Evolutionary conservation across 1,140 invertebrate genomes (phyloP).

Genomic region (Berghia stephanieae): DNA sequence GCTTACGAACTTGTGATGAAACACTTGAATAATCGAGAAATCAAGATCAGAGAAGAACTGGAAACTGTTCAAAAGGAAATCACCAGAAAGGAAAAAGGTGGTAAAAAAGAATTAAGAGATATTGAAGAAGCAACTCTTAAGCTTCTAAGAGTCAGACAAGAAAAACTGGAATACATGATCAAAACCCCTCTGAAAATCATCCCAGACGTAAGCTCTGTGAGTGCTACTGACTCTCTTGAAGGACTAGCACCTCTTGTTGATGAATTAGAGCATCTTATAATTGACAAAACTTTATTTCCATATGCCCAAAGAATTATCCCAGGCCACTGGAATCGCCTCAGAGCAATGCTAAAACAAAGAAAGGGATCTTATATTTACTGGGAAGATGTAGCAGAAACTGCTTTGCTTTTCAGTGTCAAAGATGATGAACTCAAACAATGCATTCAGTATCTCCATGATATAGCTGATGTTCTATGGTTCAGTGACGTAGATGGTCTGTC

Average conservation of each 20-base stretch:
- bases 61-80: constrained; percentile 44
- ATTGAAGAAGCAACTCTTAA: constrained; percentile 31
- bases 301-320: constrained; percentile 55
- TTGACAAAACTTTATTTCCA: constrained; percentile 59
- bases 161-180: constrained; percentile 47
- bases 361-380: constrained; percentile 45
- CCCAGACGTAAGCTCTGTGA: constrained; percentile 48
- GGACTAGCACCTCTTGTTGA: constrained; percentile 52
- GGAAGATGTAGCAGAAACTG: constrained; percentile 48
- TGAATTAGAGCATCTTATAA: constrained; percentile 59
- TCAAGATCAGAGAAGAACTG: constrained; percentile 43
- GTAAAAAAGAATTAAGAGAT: constrained; percentile 22
- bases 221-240: constrained; percentile 50
- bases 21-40: constrained; percentile 41
- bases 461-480: constrained; percentile 63
- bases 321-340: constrained; percentile 51
- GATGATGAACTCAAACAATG: constrained; percentile 52
- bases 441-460: constrained; percentile 56
- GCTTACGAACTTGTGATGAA: constrained; percentile 41
- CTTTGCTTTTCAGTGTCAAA: constrained; percentile 42
- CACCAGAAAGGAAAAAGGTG: constrained; percentile 25
- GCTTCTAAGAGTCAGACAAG: constrained; percentile 43
- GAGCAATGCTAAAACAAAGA: constrained; percentile 48
- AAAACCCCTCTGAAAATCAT: constrained; percentile 46
- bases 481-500: constrained; percentile 44